phyloP scores from a whole-genome alignment of 2,797 vertebrate species.

The Morus bassanus region DNA sequence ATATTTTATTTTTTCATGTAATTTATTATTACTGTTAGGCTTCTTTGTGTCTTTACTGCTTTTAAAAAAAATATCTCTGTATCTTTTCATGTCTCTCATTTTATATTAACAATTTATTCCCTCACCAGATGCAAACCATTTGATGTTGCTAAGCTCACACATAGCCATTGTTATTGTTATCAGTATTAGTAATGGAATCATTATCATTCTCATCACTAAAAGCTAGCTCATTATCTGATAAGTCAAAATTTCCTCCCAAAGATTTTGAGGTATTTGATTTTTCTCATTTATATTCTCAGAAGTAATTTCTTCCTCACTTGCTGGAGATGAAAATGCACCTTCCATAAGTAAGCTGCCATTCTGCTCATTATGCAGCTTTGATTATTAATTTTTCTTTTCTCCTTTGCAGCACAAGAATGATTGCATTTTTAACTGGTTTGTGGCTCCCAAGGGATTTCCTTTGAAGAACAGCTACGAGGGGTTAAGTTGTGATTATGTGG shows the following conservation, averaged over 20 bases:
- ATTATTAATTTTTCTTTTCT: conserved; percentile 63
- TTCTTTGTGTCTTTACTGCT: neutral
- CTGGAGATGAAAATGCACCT: conserved; percentile 60
- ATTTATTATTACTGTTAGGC: neutral
- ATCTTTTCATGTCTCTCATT: neutral
- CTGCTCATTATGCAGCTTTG: conserved; percentile 59
- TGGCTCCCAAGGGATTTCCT: neutral
- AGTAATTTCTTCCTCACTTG: conserved; percentile 47
- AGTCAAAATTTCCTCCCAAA: conserved; percentile 63
- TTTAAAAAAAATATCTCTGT: neutral
- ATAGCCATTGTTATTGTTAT: conserved; percentile 56
- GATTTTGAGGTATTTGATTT: conserved; percentile 65
- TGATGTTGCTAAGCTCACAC: conserved; percentile 30
- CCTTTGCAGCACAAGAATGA: conserved; percentile 11
- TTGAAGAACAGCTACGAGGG: neutral
- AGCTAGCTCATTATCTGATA: conserved; percentile 69
- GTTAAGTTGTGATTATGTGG: neutral
- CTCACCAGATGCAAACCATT: conserved; percentile 31
- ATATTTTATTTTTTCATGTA: neutral
- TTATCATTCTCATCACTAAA: conserved; percentile 69
- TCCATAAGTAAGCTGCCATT: conserved; percentile 52
- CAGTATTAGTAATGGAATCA: conserved; percentile 56
- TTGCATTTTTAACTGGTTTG: conserved; percentile 48
- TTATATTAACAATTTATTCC: conserved; percentile 39
- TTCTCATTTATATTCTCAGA: conserved; percentile 64